These are phyloP conservation scores for Himalopsyche anomala DNA, from an alignment of 2,888 invertebrate genomes.

Conservation along the genomic window DNA sequence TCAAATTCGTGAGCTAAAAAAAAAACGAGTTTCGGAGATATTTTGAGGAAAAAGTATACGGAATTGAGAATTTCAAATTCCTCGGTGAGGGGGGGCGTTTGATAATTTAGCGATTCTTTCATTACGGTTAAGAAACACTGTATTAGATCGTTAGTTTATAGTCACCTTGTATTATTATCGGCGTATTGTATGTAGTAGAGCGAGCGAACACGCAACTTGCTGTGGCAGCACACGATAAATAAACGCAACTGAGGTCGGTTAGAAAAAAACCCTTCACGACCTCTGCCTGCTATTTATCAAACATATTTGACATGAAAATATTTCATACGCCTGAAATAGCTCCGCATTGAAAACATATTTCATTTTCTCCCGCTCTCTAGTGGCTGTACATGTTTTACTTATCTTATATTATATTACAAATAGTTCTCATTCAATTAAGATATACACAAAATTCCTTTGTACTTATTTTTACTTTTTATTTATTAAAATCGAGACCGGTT, in stretches of 20 bases:
- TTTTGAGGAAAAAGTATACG: too few relatives aligned
- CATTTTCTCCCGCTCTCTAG: background rate
- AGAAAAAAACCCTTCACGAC: slow-evolving; percentile 1
- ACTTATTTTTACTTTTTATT: too few relatives aligned
- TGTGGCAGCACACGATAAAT: slow-evolving; percentile 13
- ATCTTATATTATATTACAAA: background rate
- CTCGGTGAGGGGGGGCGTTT: too few relatives aligned
- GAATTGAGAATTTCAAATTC: too few relatives aligned
- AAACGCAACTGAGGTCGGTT: slow-evolving; percentile 22
- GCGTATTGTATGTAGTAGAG: background rate
- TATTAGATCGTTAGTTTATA: background rate
- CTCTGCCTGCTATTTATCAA: slow-evolving; percentile 4
- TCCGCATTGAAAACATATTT: slow-evolving; percentile 1
- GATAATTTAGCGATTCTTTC: too few relatives aligned
- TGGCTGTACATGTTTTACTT: background rate
- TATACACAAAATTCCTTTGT: too few relatives aligned
- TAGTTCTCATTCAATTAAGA: background rate
- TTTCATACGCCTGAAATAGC: background rate
- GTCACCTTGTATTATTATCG: background rate
- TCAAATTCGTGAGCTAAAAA: too few relatives aligned
- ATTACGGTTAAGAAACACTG: too few relatives aligned
- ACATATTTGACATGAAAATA: slow-evolving; percentile 15
- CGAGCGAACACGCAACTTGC: background rate
- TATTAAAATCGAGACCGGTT: too few relatives aligned
- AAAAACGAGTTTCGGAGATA: too few relatives aligned